Base-by-base conservation (phyloP, 1,140 invertebrate species). In the Proales similis region DNA sequence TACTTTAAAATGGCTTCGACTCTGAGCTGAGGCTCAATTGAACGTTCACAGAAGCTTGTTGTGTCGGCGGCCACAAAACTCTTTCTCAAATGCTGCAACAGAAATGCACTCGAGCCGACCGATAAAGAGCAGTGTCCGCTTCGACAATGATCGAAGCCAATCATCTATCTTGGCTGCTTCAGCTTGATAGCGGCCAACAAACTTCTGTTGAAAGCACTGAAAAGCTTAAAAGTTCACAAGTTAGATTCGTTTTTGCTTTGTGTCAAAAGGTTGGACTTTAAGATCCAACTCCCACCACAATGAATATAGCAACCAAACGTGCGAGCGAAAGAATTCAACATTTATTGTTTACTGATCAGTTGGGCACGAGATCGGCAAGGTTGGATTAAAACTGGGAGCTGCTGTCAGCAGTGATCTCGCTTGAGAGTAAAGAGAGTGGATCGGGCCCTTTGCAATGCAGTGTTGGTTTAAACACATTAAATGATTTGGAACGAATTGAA, bases 381-480 rank as follows among this genome's bases (percentile, higher is more conserved):
- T n/a, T n/a, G n/a, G n/a, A n/a, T n/a, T n/a, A n/a, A n/a, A n/a
- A n/a, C n/a, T n/a, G n/a, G n/a, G n/a, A n/a, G n/a, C n/a, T n/a
- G n/a, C n/a, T n/a, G n/a, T n/a, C n/a, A n/a, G n/a, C n/a, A n/a
- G n/a, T n/a, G n/a, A n/a, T n/a, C n/a, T n/a, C n/a, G n/a, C n/a
- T n/a, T n/a, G n/a, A n/a, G n/a, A n/a, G n/a, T n/a, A 57, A 17
- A 5, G 51, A 57, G 45, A 57, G 45, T 26, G 51, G 51, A 57
- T 57, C 51, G 12, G 39, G 33, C 5, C 51, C 51, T 57, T 36
- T n/a, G n/a, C n/a, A n/a, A n/a, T n/a, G n/a, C n/a, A n/a, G n/a
- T n/a, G n/a, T n/a, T n/a, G n/a, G n/a, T n/a, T n/a, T 14, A 42
- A 26, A 57, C 29, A 24, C 45, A 24, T 19, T 39, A 20, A 3